These are phyloP conservation scores for Terebella lapidaria DNA, from an alignment of 2,888 invertebrate species.

Conservation along the genomic window DNA sequence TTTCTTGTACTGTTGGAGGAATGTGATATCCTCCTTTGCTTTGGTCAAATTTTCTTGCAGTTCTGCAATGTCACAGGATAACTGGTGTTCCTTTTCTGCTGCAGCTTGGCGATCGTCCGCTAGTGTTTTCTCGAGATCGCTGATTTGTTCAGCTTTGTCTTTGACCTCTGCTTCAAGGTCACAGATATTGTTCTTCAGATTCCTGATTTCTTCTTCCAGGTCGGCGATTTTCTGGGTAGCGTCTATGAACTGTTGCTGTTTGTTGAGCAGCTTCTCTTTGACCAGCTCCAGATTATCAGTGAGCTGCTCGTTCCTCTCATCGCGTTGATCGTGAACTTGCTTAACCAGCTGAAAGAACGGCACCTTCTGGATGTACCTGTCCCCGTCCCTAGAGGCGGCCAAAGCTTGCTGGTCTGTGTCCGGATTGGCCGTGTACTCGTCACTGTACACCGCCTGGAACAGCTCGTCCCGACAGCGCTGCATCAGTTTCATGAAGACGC, in stretches of 20 bases:
- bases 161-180: constrained; percentile 29
- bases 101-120: too few species aligned
- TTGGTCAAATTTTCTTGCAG: constrained; percentile 32
- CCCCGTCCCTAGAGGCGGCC: not conserved
- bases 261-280: constrained; percentile 44
- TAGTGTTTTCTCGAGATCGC: too few species aligned
- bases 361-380: constrained; percentile 35
- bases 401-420: not conserved
- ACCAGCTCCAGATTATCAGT: constrained; percentile 42
- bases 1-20: constrained; percentile 40
- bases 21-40: constrained; percentile 32
- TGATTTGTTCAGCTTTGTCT: constrained; percentile 29
- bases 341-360: constrained; percentile 44
- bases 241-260: constrained; percentile 40
- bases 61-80: not conserved
- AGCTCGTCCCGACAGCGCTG: not conserved
- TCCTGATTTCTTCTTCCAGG: constrained; percentile 30
- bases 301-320: constrained; percentile 32
- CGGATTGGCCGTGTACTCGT: not conserved
- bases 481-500: not conserved
- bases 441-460: not conserved
- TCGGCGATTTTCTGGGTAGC: constrained; percentile 29
- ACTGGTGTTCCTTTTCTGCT: not conserved
- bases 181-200: constrained; percentile 27
- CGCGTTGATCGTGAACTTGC: constrained; percentile 33